Percentiles rank a stretch among this genome's conserved stretches.
These are phyloP conservation scores for Avahi laniger DNA, from an alignment of 2,797 vertebrate genomes.

Conservation along the genomic window DNA sequence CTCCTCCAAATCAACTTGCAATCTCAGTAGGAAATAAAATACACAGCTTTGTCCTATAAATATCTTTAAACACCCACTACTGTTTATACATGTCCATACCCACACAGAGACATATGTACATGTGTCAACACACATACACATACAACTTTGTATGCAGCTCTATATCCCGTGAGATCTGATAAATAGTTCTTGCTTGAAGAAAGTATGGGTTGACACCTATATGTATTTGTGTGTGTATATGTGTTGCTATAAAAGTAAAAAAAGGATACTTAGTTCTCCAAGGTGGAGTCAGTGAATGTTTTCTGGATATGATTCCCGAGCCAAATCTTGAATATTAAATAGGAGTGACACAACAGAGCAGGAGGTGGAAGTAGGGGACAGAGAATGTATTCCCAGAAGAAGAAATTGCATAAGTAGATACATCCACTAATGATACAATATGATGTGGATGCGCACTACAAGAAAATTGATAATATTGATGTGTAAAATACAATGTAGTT, in stretches of 20 bases:
- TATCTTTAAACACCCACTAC: background rate
- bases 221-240: background rate
- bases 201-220: background rate
- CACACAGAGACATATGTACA: background rate
- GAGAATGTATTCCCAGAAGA: background rate
- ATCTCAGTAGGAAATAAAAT: background rate
- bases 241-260: background rate
- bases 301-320: background rate
- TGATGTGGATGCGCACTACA: background rate
- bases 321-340: background rate
- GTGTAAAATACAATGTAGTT: background rate
- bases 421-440: background rate
- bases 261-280: background rate
- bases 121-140: background rate
- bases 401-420: background rate
- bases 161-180: background rate
- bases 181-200: background rate
- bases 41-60: background rate
- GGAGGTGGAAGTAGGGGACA: background rate
- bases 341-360: background rate
- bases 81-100: background rate
- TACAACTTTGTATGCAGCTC: background rate
- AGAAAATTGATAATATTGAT: background rate
- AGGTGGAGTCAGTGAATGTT: too few species aligned
- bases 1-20: background rate